phyloP scores from a whole-genome alignment of 2,888 invertebrate species.

The Andrena minutula region DNA sequence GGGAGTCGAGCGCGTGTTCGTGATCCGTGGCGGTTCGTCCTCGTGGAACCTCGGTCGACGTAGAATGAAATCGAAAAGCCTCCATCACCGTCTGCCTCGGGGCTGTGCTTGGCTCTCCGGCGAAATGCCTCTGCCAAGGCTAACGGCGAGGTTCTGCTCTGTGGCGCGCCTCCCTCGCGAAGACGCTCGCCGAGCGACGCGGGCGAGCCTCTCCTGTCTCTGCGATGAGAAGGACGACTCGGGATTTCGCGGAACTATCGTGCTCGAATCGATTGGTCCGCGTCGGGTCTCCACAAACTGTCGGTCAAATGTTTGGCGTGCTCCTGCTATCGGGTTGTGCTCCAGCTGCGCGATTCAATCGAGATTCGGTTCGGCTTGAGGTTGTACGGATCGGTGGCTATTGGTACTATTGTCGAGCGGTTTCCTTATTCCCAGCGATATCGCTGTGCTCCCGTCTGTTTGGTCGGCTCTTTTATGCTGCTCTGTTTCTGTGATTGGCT shows the following conservation, averaged over 20 bases:
- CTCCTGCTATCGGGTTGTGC: conserved; percentile 17
- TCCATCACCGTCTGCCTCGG: conserved; percentile 16
- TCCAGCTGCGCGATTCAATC: conserved; percentile 15
- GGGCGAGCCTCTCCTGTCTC: conserved; percentile 31
- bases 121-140: conserved; percentile 18
- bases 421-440: neutral
- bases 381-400: conserved; percentile 12
- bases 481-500: neutral
- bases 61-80: conserved; percentile 62
- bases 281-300: neutral
- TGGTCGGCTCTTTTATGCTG: too few species aligned
- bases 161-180: neutral
- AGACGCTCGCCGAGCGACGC: conserved; percentile 30
- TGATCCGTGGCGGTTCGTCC: conserved; percentile 62
- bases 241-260: conserved; percentile 47
- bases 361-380: conserved; percentile 6
- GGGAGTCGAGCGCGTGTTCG: conserved; percentile 37
- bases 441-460: neutral
- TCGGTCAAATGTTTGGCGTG: conserved; percentile 54
- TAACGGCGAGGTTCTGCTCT: conserved; percentile 24
- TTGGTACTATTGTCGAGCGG: conserved; percentile 5
- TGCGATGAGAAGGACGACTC: conserved; percentile 61
- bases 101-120: conserved; percentile 29
- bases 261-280: conserved; percentile 12
- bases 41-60: conserved; percentile 62